Conservation (phyloP, 2,888 invertebrate genomes). For the Plebejus argus region DNA sequence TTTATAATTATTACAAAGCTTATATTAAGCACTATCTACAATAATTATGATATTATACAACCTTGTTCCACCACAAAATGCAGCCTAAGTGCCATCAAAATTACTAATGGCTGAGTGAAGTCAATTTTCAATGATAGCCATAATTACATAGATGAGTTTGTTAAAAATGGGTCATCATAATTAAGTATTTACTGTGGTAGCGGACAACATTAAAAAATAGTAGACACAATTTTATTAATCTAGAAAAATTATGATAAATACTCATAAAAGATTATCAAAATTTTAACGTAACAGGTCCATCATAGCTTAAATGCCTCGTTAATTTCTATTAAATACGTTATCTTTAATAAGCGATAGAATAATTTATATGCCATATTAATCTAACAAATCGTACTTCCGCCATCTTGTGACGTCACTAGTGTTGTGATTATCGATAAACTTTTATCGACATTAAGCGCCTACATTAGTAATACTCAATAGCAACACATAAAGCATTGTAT, state of each 20-base stretch:
- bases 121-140: neutral
- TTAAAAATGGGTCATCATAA: slow-evolving; percentile 5
- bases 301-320: neutral
- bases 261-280: neutral
- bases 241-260: too few relatives aligned
- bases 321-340: slow-evolving; percentile 1
- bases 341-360: slow-evolving; percentile 4
- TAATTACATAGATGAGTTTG: slow-evolving; percentile 18
- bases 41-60: neutral
- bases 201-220: neutral
- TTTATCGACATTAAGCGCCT: slow-evolving; percentile 43
- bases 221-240: neutral
- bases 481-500: slow-evolving; percentile 49
- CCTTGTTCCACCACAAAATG: neutral
- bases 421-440: slow-evolving; percentile 36
- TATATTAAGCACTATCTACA: neutral
- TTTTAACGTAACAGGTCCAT: neutral
- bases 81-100: neutral
- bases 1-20: too few relatives aligned
- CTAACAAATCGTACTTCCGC: slow-evolving; percentile 10
- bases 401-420: slow-evolving; percentile 22
- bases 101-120: neutral
- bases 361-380: neutral
- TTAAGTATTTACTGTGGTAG: neutral
- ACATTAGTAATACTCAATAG: slow-evolving; percentile 46